These are phyloP conservation scores for Calosoma granatense DNA, from an alignment of 1,140 invertebrate species.

Conservation along the genomic window DNA sequence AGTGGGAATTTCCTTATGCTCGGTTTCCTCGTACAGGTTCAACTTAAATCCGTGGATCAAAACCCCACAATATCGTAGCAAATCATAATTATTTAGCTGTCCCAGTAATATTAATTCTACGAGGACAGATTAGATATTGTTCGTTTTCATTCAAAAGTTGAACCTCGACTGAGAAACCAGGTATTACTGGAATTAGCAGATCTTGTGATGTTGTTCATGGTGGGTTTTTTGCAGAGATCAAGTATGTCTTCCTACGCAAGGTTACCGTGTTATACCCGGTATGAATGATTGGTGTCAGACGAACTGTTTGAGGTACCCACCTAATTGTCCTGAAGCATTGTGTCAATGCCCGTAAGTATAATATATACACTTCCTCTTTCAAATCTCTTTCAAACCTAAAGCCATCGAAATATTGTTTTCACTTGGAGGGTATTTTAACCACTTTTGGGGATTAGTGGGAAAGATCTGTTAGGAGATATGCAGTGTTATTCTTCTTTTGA, in stretches of 20 bases:
- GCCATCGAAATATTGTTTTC: neutral
- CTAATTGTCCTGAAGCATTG: constrained; percentile 63
- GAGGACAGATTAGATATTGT: no score
- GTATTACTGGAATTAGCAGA: no score
- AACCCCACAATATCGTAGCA: no score
- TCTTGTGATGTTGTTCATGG: no score
- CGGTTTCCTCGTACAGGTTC: neutral
- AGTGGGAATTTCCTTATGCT: constrained; percentile 18
- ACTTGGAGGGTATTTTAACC: no score
- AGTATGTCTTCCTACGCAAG: constrained; percentile 54
- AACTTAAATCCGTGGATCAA: no score
- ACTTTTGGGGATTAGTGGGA: constrained; percentile 1
- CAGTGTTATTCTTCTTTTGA: no score
- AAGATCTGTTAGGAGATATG: constrained; percentile 6
- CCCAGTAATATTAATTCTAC: no score
- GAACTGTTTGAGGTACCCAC: constrained; percentile 75
- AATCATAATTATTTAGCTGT: no score
- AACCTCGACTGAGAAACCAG: no score
- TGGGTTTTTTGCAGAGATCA: constrained; percentile 66
- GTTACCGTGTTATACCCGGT: constrained; percentile 54
- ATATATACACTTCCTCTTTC: no score
- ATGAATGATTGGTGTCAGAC: constrained; percentile 72
- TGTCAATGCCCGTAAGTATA: constrained; percentile 73
- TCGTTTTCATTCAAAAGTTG: no score
- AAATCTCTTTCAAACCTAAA: constrained; percentile 1